Conservation (phyloP, 2,888 invertebrate species). For the Sminthurinus aureus region DNA sequence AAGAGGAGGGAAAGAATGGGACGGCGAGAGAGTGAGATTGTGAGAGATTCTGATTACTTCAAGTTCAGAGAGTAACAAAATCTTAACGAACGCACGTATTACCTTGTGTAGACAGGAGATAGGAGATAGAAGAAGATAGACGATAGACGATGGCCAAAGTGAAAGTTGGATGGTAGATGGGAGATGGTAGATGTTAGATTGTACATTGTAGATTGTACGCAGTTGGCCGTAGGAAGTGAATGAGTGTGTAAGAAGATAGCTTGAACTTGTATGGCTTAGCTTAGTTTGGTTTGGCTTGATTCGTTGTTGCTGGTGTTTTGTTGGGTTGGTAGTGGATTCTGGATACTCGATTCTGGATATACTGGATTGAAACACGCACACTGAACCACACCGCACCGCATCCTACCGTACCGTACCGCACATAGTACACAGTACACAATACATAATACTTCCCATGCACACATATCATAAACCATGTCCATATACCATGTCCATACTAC, state of each 20-base stretch:
- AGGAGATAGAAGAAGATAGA: not conserved
- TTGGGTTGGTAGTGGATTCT: not conserved
- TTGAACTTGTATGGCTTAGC: too few relatives aligned
- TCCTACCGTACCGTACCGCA: too few relatives aligned
- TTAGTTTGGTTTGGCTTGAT: too few relatives aligned
- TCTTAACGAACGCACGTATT: not conserved
- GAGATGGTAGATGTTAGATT: too few relatives aligned
- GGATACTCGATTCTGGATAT: not conserved
- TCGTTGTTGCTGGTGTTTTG: not conserved
- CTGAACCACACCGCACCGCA: too few relatives aligned
- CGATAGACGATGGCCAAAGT: not conserved
- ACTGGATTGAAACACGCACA: not conserved
- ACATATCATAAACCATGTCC: too few relatives aligned
- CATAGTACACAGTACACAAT: too few relatives aligned
- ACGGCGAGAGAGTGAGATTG: not conserved
- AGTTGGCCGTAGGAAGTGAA: too few relatives aligned
- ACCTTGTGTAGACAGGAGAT: not conserved
- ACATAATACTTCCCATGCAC: too few relatives aligned
- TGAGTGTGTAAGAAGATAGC: too few relatives aligned
- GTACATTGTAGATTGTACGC: too few relatives aligned
- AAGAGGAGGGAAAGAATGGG: not conserved
- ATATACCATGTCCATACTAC: too few relatives aligned
- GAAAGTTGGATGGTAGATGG: not conserved
- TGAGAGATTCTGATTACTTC: constrained; percentile 15
- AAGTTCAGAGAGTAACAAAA: constrained; percentile 8